Evolutionary conservation across 2,888 invertebrate species (phyloP), one percentile per base, ranked within the genome.

Genomic region (Andrena marginata): DNA sequence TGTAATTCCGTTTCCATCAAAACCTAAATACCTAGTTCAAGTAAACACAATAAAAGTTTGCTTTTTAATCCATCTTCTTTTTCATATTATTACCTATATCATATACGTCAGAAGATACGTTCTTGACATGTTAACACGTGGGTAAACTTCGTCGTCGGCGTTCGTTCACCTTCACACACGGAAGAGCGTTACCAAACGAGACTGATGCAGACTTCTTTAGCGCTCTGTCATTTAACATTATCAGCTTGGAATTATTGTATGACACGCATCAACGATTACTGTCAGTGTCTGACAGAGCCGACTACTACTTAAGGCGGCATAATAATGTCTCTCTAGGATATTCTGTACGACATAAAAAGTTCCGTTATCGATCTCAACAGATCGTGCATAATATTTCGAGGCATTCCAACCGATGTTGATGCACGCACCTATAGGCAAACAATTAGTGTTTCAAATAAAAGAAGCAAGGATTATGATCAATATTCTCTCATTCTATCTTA

Each of bases 191-290:
- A 67, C 67, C 48, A 33, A 42, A 62, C 42, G 26, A 77, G 68
- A 64, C 64, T 23, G 64, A 13, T 6, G 42, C 62, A 35, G 77
- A 29, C 69, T 60, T 23, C 64, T 54, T 78, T 26, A 59, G 59
- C 51, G 35, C 70, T 65, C 51, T 80, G 78, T 70, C 79, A 65
- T 70, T 60, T 70, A 60, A 64, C 70, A 65, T 78, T 80, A 80
- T 70, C 79, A 70, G 42, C 31, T 59, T 35, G 70, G 64, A 70
- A 65, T 70, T 80, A 78, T 80, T 78, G 59, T 59, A 60, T 65
- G 70, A 78, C 79, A 78, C 70, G 79, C 78, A 77, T 65, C 78
- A 64, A 59, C 78, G 78, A 80, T 80, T 78, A 80, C 78, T 80
- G 79, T 80, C 79, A 70, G 60, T 70, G 59, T 65, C 54, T 78